phyloP scores from a whole-genome alignment of 92 coral and sea anemone genomes.

The Paragorgia papillata region DNA sequence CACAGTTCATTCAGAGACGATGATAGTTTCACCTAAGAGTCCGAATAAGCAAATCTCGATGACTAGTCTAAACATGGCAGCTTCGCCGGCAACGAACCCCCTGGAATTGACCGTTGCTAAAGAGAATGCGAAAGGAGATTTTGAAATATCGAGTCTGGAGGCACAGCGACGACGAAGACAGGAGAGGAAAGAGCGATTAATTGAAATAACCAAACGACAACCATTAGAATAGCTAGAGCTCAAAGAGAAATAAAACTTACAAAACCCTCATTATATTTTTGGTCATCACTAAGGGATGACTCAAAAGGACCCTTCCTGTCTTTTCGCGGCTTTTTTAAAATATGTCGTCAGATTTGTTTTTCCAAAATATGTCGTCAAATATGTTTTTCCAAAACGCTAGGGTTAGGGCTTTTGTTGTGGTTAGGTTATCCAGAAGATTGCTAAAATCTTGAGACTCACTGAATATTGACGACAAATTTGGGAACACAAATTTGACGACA shows the following conservation, averaged over 20 bases:
- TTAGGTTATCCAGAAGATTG: no score
- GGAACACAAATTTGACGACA: no score
- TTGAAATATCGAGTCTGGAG: slow-evolving; percentile 64
- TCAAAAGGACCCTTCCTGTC: no score
- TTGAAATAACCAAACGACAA: neutral
- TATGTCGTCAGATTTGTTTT: no score
- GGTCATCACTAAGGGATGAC: no score
- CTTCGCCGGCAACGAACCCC: slow-evolving; percentile 62
- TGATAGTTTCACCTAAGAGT: slow-evolving; percentile 18
- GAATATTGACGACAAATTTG: no score
- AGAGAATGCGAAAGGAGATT: slow-evolving; percentile 65
- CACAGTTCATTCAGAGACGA: slow-evolving; percentile 24
- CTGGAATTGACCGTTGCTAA: slow-evolving; percentile 77
- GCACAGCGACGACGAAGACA: slow-evolving; percentile 59
- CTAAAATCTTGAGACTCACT: no score
- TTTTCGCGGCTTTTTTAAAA: no score
- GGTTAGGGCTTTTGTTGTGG: no score
- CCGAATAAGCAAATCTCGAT: slow-evolving; percentile 51
- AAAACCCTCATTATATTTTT: no score
- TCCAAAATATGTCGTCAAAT: no score
- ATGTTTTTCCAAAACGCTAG: no score
- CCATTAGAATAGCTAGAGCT: neutral
- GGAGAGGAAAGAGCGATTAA: slow-evolving; percentile 69
- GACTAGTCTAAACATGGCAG: slow-evolving; percentile 57
- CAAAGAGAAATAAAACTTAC: neutral